A percentile compares a stretch with the other conserved stretches of the same genome.
phyloP scores from a whole-genome alignment of 2,113 vertebrate genomes.

The Neoarius graeffei region DNA sequence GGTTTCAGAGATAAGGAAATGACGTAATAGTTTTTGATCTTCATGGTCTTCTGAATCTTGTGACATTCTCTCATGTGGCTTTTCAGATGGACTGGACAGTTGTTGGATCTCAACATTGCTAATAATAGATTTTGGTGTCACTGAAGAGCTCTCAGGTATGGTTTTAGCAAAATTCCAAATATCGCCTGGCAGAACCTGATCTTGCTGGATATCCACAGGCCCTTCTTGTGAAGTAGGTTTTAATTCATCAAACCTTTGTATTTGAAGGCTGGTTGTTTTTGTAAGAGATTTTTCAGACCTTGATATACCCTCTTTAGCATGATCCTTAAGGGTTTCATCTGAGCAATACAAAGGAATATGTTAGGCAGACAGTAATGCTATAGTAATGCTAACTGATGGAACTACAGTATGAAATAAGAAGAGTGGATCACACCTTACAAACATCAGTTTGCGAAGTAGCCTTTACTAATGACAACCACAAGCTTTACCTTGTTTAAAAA shows the following conservation, averaged over 20 bases:
- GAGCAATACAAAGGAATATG: slow-evolving; percentile 71
- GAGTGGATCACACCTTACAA: slow-evolving; percentile 27
- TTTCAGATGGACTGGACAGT: not conserved
- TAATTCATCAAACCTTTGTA: not conserved
- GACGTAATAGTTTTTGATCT: not conserved
- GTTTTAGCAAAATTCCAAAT: not conserved
- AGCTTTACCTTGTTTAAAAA: not conserved
- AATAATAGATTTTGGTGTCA: not conserved
- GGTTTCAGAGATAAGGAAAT: not conserved
- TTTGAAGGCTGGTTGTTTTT: slow-evolving; percentile 22
- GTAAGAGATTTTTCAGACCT: slow-evolving; percentile 68
- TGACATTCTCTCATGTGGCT: not conserved
- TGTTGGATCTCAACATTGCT: not conserved
- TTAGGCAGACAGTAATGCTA: slow-evolving; percentile 58
- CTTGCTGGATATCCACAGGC: not conserved
- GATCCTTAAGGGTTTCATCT: slow-evolving; percentile 74
- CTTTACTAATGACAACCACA: not conserved
- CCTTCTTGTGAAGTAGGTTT: not conserved
- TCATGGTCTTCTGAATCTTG: slow-evolving; percentile 3
- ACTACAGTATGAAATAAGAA: not conserved
- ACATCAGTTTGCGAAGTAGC: not conserved
- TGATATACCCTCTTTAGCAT: slow-evolving; percentile 72
- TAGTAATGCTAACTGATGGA: slow-evolving; percentile 22
- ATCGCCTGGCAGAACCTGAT: slow-evolving; percentile 5
- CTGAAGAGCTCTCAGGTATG: not conserved